Percentiles rank a stretch among this genome's conserved stretches.
Evolutionary conservation across 2,113 vertebrate species (phyloP).

Genomic region (Python bivittatus): DNA sequence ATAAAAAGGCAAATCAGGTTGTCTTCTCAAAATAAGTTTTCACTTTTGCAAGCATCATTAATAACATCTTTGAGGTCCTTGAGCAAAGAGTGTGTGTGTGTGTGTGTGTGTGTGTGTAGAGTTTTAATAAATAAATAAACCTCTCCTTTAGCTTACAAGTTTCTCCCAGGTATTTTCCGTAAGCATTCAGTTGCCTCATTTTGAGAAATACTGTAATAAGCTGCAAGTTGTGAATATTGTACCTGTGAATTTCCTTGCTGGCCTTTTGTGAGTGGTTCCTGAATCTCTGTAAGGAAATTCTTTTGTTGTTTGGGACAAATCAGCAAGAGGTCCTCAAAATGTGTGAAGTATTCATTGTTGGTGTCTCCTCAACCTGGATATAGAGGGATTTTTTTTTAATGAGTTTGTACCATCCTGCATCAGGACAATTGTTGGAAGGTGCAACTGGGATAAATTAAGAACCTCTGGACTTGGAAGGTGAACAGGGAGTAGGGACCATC

Average conservation of each 20-base stretch:
- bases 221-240: background rate
- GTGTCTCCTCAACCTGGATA: no score
- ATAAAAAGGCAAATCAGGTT: constrained; percentile 51
- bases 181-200: constrained; percentile 40
- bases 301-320: background rate
- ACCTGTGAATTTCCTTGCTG: no score
- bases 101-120: background rate
- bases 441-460: background rate
- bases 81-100: background rate
- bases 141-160: constrained; percentile 62
- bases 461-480: background rate
- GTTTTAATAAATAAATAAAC: background rate
- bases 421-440: background rate
- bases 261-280: background rate
- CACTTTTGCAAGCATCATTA: constrained; percentile 66
- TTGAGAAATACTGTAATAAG: background rate
- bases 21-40: constrained; percentile 64
- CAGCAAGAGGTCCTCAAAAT: background rate
- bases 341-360: background rate
- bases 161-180: constrained; percentile 61
- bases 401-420: constrained; percentile 21
- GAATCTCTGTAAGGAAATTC: no score
- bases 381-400: constrained; percentile 4
- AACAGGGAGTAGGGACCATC: background rate
- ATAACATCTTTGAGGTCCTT: background rate